Evolutionary conservation across 2,797 vertebrate species (phyloP), one percentile per base, ranked within the genome.

Genomic region (Valencia hispanica): DNA sequence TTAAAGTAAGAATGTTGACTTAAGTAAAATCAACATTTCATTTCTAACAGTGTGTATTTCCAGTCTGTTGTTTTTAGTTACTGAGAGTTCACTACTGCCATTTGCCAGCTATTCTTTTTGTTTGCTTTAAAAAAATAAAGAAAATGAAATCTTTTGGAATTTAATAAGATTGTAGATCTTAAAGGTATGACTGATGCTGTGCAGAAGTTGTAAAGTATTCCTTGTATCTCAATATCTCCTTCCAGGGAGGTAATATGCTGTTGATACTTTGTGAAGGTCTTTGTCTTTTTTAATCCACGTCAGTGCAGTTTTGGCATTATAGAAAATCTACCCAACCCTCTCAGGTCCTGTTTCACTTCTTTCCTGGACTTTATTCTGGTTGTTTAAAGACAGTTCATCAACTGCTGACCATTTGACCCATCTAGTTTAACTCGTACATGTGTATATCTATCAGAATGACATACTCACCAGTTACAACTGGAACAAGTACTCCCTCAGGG

Each of bases 391-490:
- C 32, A 53, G 51, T 53, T n/a, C 8, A 53, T n/a, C 18, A 51
- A 22, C 6, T 20, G 7, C 34, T 34, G 59, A 34, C 34, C 15
- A 34, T 61, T 61, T 59, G 3, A 15, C 53, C 5, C 27, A 17
- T 34, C 36, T 11, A 73, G 43, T 1, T 15, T 7, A 55, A 55
- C 27, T 61, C 6, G 5, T 66, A 41, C 71, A 25, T n/a, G 0
- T 80, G 61, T 45, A 41, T 7, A 2, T 11, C 8, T 80, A 80
- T 84, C 78, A 71, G 51, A 75, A 30, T 41, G 55, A 47, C 47
- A 59, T 63, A 84, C 84, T 89, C 77, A 89, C 83, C 81, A 48
- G 61, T 72, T 32, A 2, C 14, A 25, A 27, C 25, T 36, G 5
- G 34, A 72, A 43, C 0, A 41, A 7, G 20, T n/a, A 72, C 74